Evolutionary conservation across 2,113 vertebrate species (phyloP).

Genomic region (Xyrauchen texanus): DNA sequence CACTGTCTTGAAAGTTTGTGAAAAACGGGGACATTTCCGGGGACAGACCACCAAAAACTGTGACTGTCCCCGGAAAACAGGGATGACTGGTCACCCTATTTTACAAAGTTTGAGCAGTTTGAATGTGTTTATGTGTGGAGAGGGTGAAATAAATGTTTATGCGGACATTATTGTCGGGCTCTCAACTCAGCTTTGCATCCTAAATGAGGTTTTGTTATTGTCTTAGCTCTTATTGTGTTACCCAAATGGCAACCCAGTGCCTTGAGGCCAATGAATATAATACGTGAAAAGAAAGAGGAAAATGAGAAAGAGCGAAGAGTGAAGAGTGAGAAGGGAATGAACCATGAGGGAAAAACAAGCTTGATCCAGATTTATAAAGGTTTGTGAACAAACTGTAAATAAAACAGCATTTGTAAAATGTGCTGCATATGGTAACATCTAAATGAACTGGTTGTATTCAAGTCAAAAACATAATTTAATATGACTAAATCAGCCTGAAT

Average conservation of each 20-base stretch:
- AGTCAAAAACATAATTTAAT: no score
- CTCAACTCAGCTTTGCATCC: not conserved
- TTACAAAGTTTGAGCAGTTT: not conserved
- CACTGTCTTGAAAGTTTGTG: no score
- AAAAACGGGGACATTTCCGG: no score
- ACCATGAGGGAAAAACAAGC: not conserved
- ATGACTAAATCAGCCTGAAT: no score
- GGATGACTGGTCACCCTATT: no score
- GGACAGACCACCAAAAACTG: no score
- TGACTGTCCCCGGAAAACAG: no score
- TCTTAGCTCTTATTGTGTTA: not conserved
- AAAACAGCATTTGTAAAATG: not conserved
- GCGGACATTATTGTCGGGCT: not conserved
- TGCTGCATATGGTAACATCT: no score
- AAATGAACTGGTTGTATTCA: no score
- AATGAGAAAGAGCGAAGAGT: not conserved
- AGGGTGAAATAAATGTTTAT: not conserved
- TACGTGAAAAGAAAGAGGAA: not conserved
- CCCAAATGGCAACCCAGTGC: not conserved
- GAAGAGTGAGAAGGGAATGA: not conserved
- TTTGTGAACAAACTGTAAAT: conserved; percentile 10
- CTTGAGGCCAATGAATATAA: not conserved
- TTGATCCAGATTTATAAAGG: not conserved
- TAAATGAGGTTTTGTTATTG: not conserved
- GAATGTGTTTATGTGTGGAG: not conserved